Base-by-base conservation (phyloP, 2,888 invertebrate genomes). In the Gymnosoma rotundatum region DNA sequence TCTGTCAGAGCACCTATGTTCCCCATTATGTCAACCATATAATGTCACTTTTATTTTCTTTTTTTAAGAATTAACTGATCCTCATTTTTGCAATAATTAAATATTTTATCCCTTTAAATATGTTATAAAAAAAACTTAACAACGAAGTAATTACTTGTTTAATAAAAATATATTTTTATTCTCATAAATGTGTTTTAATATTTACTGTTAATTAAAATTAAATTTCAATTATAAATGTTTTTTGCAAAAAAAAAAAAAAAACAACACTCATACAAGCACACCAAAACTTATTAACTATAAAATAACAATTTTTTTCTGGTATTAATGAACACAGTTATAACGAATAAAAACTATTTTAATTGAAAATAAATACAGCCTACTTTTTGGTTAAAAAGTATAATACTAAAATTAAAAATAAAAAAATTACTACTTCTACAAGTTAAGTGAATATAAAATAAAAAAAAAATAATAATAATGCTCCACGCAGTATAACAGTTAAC, bases 331-430 rank as follows among this genome's bases (percentile, higher is more conserved):
- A 42, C 42, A 25, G n/a, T 45, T 14, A 14, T 6, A 38, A 14
- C n/a, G 42, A 7, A 12, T 36, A n/a, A 18, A 25, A 70, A 58
- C 18, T 20, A 63, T 45, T 70, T 63, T 79, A 85, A 85, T 85
- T 82, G 72, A 82, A 85, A 75, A 67, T 69, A 85, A 85, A 78
- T 82, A 78, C 74, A 66, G 54, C 66, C 64, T 56, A 56, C 70
- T 82, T 48, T 60, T 74, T 10, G 61, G 48, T 42, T 56, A 58
- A 69, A 20, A 63, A 50, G 36, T 10, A 60, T 38, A 63, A 70
- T 9, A 48, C 1, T 20, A 10, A 14, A 25, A n/a, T 32, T 38
- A 18, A n/a, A n/a, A n/a, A n/a, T 16, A 48, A 18, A 38, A 60
- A 69, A 78, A 48, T 12, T 56, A 54, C 50, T 25, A 7, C 42